Evolutionary conservation across 2,888 invertebrate species (phyloP).

Genomic region (Doris montereyensis): DNA sequence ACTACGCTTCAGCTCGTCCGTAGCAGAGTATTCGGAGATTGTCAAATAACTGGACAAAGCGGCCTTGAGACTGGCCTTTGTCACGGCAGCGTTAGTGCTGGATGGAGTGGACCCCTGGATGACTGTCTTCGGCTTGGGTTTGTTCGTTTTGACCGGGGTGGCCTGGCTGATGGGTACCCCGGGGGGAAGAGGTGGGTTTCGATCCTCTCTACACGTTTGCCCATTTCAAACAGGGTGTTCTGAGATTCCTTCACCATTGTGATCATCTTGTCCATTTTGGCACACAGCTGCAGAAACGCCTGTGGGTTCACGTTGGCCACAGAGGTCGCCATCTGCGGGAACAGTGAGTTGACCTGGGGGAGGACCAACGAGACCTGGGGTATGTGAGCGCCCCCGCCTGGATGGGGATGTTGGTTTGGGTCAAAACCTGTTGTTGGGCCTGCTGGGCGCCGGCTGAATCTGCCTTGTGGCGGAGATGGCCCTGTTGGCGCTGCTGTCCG

Average conservation of each 20-base stretch:
- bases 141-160: constrained; percentile 14
- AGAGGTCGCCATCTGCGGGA: constrained; percentile 38
- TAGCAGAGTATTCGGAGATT: constrained; percentile 45
- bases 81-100: constrained; percentile 23
- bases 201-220: constrained; percentile 42
- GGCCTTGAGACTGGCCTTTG: constrained; percentile 42
- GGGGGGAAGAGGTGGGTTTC: constrained; percentile 39
- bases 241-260: constrained; percentile 42
- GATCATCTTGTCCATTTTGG: constrained; percentile 43
- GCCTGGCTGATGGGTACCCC: neutral
- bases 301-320: constrained; percentile 32
- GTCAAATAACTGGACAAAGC: constrained; percentile 45
- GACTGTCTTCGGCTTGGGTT: constrained; percentile 31
- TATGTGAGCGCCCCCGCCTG: constrained; percentile 35
- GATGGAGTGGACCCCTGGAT: constrained; percentile 23
- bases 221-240: constrained; percentile 36
- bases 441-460: constrained; percentile 27
- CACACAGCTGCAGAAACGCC: constrained; percentile 40
- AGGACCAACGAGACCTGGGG: constrained; percentile 44
- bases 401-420: constrained; percentile 27
- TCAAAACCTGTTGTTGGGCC: constrained; percentile 22
- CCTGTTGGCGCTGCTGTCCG: constrained; percentile 29
- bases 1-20: constrained; percentile 43
- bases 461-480: constrained; percentile 34
- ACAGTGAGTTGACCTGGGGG: constrained; percentile 39